Base-by-base conservation (phyloP, 2,888 invertebrate genomes). In the Sinodicranocentrus sp. region DNA sequence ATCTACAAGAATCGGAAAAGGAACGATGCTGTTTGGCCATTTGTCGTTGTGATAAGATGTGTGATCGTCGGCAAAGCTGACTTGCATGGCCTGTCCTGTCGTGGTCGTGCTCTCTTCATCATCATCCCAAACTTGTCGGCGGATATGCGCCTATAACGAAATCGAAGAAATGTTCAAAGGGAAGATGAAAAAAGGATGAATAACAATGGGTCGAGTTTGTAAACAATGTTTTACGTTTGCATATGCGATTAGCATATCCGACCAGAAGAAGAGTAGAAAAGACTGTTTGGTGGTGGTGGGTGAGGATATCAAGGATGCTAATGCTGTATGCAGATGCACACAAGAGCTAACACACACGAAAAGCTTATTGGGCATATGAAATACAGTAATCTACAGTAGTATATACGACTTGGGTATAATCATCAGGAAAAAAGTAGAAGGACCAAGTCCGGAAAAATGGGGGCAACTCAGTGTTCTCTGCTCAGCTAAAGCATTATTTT, bases 201-300 rank as follows among this genome's bases (percentile, higher is more conserved):
- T 70, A 28, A 17, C 57, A 68, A 26, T 44, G 21, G 21, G 54
- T 71, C 33, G 21, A 17, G 71, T 71, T 71, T 71, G 71, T 71
- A 71, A 71, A 71, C 71, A 71, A 71, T 54, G 43, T 43, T 65
- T 43, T 19, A 23, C 13, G 23, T 67, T 52, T 48, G 68, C 28
- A 52, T 70, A 70, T 71, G 21, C 39, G 71, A 71, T 71, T 71
- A 71, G 71, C 71, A 71, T 71, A 71, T 19, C 52, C 17, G n/a
- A 17, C 17, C 8, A 3, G 52, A 17, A 19, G 19, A 52, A 52
- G 52, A 52, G 19, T 13, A 44, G 44, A n/a, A 44, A 44, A 44
- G 44, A n/a, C 13, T 44, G 44, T 8, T n/a, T n/a, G n/a, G n/a
- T n/a, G n/a, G n/a, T n/a, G n/a, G n/a, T n/a, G n/a, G n/a, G n/a